These are phyloP conservation scores for Latrodectus hesperus DNA, from an alignment of 2,888 invertebrate species.

Conservation along the genomic window DNA sequence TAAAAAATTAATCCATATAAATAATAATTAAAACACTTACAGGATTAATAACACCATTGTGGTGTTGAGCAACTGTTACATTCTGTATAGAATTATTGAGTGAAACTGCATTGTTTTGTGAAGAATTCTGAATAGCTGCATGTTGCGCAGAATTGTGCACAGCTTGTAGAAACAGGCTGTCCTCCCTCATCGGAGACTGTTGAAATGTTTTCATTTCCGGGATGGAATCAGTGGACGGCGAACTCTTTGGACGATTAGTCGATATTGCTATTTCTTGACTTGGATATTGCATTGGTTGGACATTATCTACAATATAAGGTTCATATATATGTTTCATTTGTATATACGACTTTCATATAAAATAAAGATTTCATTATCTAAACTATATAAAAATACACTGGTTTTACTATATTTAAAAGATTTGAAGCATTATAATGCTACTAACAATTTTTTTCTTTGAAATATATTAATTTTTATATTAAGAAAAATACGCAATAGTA, in stretches of 20 bases:
- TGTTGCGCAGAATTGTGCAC: slow-evolving; percentile 42
- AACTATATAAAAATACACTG: not conserved
- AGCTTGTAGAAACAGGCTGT: slow-evolving; percentile 54
- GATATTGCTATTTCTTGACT: slow-evolving; percentile 71
- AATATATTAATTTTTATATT: too few species aligned
- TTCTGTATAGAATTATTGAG: not conserved
- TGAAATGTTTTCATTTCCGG: slow-evolving; percentile 72
- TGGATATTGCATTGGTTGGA: slow-evolving; percentile 61
- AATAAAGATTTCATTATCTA: not conserved
- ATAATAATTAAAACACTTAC: slow-evolving; percentile 19
- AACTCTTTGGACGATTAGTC: slow-evolving; percentile 68
- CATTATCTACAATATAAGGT: slow-evolving; percentile 22
- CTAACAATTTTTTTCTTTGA: too few species aligned
- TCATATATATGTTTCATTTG: not conserved
- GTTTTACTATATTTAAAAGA: not conserved
- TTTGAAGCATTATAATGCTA: too few species aligned
- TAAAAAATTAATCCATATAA: not conserved
- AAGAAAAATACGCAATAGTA: too few species aligned
- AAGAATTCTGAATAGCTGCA: slow-evolving; percentile 6
- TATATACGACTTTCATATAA: not conserved
- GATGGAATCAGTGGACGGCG: slow-evolving; percentile 70
- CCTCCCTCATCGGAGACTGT: slow-evolving; percentile 67
- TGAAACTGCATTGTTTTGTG: slow-evolving; percentile 28
- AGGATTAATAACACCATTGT: slow-evolving; percentile 55
- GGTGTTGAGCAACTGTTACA: slow-evolving; percentile 23